These are phyloP conservation scores for Mesoclemmys tuberculata DNA, from an alignment of 2,113 vertebrate genomes.

Conservation along the genomic window DNA sequence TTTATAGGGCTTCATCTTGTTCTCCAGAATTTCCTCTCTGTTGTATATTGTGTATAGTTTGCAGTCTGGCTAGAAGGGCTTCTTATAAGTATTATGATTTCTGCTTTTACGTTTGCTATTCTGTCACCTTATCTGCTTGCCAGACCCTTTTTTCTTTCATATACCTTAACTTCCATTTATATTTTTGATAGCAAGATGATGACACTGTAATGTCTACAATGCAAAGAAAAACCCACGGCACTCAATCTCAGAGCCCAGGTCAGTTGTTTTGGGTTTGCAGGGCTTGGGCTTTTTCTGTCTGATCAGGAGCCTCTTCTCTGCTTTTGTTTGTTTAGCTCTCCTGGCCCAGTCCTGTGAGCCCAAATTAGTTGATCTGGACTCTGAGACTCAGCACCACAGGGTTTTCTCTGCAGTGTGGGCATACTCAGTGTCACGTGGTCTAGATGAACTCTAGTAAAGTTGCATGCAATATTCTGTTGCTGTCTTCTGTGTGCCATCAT, in stretches of 20 bases:
- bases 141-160: background rate
- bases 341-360: background rate
- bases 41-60: background rate
- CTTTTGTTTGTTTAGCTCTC: background rate
- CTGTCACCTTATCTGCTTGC: background rate
- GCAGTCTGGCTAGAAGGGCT: background rate
- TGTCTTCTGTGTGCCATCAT: background rate
- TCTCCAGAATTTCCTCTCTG: background rate
- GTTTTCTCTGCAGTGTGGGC: background rate
- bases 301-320: too few relatives aligned
- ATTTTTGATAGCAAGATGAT: background rate
- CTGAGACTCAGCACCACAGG: background rate
- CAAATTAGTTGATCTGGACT: background rate
- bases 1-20: background rate
- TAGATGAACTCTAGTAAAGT: background rate
- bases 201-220: too few relatives aligned
- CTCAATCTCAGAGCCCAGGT: too few relatives aligned
- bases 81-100: background rate
- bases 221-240: too few relatives aligned
- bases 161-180: conserved; percentile 3
- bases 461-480: background rate
- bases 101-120: background rate
- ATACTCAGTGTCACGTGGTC: background rate
- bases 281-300: background rate
- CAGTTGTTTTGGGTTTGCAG: background rate